These are phyloP conservation scores for Pogona vitticeps DNA, from an alignment of 2,113 vertebrate genomes.

Conservation along the genomic window DNA sequence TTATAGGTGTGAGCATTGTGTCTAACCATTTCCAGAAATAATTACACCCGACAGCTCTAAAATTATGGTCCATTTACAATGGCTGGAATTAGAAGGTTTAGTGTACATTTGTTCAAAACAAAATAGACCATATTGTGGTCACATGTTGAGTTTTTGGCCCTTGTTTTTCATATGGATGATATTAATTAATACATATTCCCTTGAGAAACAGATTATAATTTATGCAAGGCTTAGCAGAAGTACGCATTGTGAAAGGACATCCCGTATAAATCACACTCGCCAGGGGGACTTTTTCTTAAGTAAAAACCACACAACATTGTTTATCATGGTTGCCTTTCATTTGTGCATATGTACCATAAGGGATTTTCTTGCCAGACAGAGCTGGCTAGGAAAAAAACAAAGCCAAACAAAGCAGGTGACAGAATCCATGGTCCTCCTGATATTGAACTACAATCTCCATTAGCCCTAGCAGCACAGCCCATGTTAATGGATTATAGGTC, in stretches of 20 bases:
- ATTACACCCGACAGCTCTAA: background rate
- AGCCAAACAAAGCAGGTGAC: background rate
- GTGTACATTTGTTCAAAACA: background rate
- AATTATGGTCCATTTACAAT: background rate
- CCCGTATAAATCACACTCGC: slow-evolving; percentile 15
- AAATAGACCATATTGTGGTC: background rate
- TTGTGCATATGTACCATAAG: background rate
- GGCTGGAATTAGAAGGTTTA: background rate
- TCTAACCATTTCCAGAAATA: slow-evolving; percentile 16
- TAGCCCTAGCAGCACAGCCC: background rate
- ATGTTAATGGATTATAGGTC: slow-evolving; percentile 31
- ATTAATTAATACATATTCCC: background rate
- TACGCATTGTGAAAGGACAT: slow-evolving; percentile 12
- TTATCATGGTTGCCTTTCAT: background rate
- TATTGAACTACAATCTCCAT: background rate
- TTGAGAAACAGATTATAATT: fast-evolving
- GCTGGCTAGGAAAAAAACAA: slow-evolving; percentile 4
- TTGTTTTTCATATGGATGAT: background rate
- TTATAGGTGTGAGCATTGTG: slow-evolving; percentile 21
- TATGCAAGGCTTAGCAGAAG: background rate
- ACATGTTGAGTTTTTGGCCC: background rate
- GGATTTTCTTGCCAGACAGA: slow-evolving; percentile 15
- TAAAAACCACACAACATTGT: slow-evolving; percentile 45
- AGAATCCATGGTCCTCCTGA: background rate
- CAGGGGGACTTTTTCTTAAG: slow-evolving; percentile 24